Evolutionary conservation across 2,888 invertebrate genomes (phyloP).

Genomic region (Meganola albula): DNA sequence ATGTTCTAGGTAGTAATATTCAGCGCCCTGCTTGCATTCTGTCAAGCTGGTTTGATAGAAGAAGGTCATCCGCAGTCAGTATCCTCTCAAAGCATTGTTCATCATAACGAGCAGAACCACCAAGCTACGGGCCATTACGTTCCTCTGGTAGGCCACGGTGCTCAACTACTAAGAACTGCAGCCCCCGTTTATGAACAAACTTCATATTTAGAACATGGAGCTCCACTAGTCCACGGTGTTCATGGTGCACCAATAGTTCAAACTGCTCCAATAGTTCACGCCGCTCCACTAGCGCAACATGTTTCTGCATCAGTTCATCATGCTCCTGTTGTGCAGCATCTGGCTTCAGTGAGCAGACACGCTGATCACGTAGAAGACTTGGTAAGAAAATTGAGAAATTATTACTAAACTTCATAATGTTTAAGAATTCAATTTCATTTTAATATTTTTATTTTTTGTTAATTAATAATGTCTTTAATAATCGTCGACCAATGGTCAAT

Average conservation of each 20-base stretch:
- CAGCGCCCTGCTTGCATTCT: slow-evolving; percentile 59
- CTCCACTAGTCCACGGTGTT: slow-evolving; percentile 29
- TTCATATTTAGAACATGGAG: slow-evolving; percentile 30
- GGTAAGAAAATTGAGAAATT: too few relatives aligned
- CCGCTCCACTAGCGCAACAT: slow-evolving; percentile 37
- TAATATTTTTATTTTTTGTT: too few relatives aligned
- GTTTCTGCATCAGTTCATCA: slow-evolving; percentile 30
- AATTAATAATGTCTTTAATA: too few relatives aligned
- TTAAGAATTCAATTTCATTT: too few relatives aligned
- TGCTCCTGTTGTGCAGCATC: slow-evolving; percentile 36
- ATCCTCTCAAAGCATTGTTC: slow-evolving; percentile 64
- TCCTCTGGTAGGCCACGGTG: slow-evolving; percentile 33
- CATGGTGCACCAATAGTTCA: slow-evolving; percentile 21
- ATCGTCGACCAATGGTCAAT: too few relatives aligned
- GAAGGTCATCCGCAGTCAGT: slow-evolving; percentile 55
- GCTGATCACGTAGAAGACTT: too few relatives aligned
- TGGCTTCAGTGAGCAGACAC: too few relatives aligned
- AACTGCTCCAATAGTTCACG: slow-evolving; percentile 19
- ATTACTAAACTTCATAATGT: too few relatives aligned
- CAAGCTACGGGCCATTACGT: slow-evolving; percentile 26
- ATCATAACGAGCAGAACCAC: slow-evolving; percentile 55
- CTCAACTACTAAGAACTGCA: slow-evolving; percentile 22
- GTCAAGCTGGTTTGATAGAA: slow-evolving; percentile 63
- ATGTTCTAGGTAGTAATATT: slow-evolving; percentile 58
- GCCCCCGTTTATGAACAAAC: slow-evolving; percentile 25